Conservation (phyloP, 2,113 vertebrate genomes). For the Caloenas nicobarica region DNA sequence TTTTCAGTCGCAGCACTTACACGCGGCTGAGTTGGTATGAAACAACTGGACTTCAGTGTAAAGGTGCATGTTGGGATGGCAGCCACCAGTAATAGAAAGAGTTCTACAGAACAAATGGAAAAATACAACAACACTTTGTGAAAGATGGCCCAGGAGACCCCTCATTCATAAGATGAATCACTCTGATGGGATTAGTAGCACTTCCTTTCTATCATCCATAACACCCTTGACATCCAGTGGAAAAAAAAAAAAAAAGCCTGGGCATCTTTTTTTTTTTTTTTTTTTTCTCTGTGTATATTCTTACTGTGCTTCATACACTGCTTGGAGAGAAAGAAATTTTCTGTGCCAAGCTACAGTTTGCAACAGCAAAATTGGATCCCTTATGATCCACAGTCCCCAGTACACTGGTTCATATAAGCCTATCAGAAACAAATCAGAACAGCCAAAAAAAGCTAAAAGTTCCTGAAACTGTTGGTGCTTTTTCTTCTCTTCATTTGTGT, state of each 20-base stretch:
- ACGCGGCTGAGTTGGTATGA: neutral
- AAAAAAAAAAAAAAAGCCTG: neutral
- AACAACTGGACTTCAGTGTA: neutral
- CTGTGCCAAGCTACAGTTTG: neutral
- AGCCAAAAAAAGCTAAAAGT: constrained; percentile 25
- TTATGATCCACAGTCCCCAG: neutral
- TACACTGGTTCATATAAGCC: neutral
- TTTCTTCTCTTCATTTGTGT: constrained; percentile 16
- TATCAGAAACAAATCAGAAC: neutral
- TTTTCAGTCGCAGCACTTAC: neutral
- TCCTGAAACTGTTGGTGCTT: neutral
- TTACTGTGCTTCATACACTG: neutral
- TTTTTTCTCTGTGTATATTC: neutral
- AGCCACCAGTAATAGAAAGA: neutral
- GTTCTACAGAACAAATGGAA: neutral
- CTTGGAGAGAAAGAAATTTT: neutral
- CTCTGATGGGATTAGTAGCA: neutral
- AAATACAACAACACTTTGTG: neutral
- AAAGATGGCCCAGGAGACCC: neutral
- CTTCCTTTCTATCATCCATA: neutral
- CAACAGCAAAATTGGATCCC: neutral
- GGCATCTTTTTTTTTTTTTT: neutral
- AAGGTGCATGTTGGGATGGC: neutral
- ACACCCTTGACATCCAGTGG: neutral
- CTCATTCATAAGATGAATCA: neutral